Percentiles rank a stretch among this genome's conserved stretches.
These are phyloP conservation scores for Perca fluviatilis DNA, from an alignment of 2,113 vertebrate species.

Conservation along the genomic window DNA sequence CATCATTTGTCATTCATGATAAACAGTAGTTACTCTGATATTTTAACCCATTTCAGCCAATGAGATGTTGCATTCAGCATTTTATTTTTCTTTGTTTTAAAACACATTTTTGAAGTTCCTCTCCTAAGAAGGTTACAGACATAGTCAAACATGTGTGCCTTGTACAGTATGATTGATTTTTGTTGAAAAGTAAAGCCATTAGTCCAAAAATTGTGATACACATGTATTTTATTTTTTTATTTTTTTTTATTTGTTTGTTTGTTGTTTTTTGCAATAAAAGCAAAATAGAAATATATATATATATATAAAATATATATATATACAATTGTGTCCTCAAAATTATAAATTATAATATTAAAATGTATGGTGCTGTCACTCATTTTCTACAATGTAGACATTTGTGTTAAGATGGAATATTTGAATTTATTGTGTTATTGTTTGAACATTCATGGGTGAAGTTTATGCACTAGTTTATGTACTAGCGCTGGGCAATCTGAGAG, in stretches of 20 bases:
- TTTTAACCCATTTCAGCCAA: not conserved
- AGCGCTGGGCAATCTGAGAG: slow-evolving; percentile 33
- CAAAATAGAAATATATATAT: not conserved
- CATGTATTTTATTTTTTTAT: too few species aligned
- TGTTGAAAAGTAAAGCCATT: not conserved
- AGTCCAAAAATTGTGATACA: not conserved
- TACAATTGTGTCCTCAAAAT: not conserved
- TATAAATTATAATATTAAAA: not conserved
- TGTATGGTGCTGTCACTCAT: not conserved
- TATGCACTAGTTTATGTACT: not conserved
- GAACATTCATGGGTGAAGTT: not conserved
- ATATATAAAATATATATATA: too few species aligned
- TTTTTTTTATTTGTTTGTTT: too few species aligned
- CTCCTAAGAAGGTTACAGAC: not conserved
- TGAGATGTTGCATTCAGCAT: too few species aligned
- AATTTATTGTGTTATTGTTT: not conserved
- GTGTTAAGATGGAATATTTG: not conserved
- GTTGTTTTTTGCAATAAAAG: not conserved
- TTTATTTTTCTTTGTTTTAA: too few species aligned
- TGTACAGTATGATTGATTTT: not conserved
- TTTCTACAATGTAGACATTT: not conserved
- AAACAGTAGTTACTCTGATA: not conserved
- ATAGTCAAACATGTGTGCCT: not conserved
- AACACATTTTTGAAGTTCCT: too few species aligned
- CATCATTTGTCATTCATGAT: not conserved